phyloP scores from a whole-genome alignment of 2,113 vertebrate species.

The Periophthalmodon schlosseri region DNA sequence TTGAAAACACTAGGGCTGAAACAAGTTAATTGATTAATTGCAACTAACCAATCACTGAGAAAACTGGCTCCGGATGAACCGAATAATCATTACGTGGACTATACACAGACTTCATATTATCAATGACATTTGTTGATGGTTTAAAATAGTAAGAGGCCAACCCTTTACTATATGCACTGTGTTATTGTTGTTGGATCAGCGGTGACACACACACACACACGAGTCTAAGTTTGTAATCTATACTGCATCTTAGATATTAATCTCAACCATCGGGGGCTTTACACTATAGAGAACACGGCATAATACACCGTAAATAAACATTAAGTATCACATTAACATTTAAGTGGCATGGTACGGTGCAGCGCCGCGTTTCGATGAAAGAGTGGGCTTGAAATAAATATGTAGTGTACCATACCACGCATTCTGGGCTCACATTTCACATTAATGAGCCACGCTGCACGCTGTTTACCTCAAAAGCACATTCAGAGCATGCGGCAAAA shows the following conservation, averaged over 20 bases:
- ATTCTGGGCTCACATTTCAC: not conserved
- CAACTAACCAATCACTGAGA: too few relatives aligned
- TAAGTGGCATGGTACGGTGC: not conserved
- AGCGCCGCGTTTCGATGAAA: not conserved
- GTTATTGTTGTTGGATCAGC: not conserved
- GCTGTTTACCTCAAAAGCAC: slow-evolving; percentile 20
- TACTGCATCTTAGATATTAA: not conserved
- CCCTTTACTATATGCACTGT: not conserved
- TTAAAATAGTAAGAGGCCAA: not conserved
- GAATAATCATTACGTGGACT: too few relatives aligned
- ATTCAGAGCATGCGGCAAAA: not conserved
- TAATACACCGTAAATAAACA: not conserved
- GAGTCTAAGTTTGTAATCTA: not conserved
- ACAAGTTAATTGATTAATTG: too few relatives aligned
- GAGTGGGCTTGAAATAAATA: not conserved
- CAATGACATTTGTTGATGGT: not conserved
- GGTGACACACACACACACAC: not conserved
- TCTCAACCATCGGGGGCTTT: not conserved
- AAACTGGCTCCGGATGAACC: too few relatives aligned
- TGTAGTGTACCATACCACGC: not conserved
- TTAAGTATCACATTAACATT: not conserved
- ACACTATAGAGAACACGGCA: not conserved
- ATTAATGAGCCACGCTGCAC: not conserved
- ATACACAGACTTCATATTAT: not conserved
- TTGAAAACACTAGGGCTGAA: too few relatives aligned